Evolutionary conservation across 2,797 vertebrate genomes (phyloP).

Genomic region (Oreonectes daqikongensis): DNA sequence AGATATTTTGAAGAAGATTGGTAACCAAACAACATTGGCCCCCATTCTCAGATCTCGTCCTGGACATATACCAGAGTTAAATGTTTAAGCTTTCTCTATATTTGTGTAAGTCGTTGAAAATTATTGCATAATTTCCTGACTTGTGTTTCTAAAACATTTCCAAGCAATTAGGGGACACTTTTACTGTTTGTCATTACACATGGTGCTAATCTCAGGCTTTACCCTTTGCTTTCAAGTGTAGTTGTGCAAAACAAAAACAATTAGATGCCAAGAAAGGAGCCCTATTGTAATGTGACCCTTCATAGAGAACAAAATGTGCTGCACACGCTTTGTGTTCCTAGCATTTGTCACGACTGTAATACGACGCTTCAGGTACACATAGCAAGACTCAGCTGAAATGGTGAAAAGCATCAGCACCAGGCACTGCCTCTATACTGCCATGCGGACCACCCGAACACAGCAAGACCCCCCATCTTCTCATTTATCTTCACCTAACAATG

Average conservation of each 20-base stretch:
- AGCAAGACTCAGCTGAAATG: constrained; percentile 52
- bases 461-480: neutral
- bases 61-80: too few species aligned
- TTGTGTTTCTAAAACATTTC: too few species aligned
- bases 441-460: constrained; percentile 28
- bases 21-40: too few species aligned
- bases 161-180: neutral
- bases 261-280: constrained; percentile 20
- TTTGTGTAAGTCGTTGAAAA: too few species aligned
- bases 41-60: too few species aligned
- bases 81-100: too few species aligned
- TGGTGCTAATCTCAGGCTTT: neutral
- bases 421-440: neutral
- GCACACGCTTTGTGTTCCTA: constrained; percentile 19
- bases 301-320: constrained; percentile 39
- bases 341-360: constrained; percentile 44
- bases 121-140: too few species aligned
- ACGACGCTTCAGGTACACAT: constrained; percentile 42
- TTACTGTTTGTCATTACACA: constrained; percentile 10
- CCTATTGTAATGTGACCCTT: constrained; percentile 41
- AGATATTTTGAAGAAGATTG: too few species aligned
- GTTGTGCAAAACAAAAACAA: neutral
- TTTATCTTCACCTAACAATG: constrained; percentile 30
- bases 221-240: constrained; percentile 2
- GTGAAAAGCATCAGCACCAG: constrained; percentile 42